phyloP scores from a whole-genome alignment of 2,113 vertebrate genomes.

The Beaufortia kweichowensis region DNA sequence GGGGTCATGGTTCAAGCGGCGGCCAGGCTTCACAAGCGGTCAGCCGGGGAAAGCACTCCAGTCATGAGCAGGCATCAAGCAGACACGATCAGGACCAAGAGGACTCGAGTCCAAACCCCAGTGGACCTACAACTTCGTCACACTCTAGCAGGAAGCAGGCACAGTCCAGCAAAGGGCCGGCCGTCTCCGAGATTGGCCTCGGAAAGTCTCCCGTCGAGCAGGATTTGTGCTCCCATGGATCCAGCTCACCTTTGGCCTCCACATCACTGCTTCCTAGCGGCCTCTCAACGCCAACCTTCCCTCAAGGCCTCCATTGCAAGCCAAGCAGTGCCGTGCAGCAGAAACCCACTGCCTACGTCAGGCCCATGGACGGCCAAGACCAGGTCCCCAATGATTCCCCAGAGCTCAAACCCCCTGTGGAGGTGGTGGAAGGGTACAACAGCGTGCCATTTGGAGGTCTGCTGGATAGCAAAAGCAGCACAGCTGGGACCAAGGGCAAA shows the following conservation, averaged over 20 bases:
- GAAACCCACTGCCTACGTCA: slow-evolving; percentile 95
- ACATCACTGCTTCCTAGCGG: slow-evolving; percentile 69
- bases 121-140: slow-evolving; percentile 68
- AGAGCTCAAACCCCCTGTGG: slow-evolving; percentile 82
- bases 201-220: slow-evolving; percentile 72
- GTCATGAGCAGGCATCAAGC: slow-evolving; percentile 81
- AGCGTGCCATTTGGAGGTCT: slow-evolving; percentile 79
- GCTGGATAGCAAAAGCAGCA: slow-evolving; percentile 80
- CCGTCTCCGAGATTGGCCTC: slow-evolving; percentile 69
- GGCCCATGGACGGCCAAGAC: slow-evolving; percentile 96
- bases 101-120: slow-evolving; percentile 81
- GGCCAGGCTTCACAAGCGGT: slow-evolving; percentile 67
- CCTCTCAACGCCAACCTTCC: slow-evolving; percentile 82
- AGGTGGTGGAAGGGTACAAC: slow-evolving; percentile 83
- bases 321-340: slow-evolving; percentile 79
- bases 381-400: slow-evolving; percentile 85
- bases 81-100: slow-evolving; percentile 84
- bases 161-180: slow-evolving; percentile 69
- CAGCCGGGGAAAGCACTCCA: slow-evolving; percentile 77
- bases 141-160: slow-evolving; percentile 61
- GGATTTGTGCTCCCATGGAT: slow-evolving; percentile 61
- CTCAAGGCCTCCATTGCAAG: slow-evolving; percentile 84
- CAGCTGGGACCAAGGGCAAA: slow-evolving; percentile 84
- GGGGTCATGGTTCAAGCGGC: slow-evolving; percentile 71
- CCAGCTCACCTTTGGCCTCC: slow-evolving; percentile 74